Evolutionary conservation across 2,113 vertebrate species (phyloP).

Genomic region (Pelusios castaneus): DNA sequence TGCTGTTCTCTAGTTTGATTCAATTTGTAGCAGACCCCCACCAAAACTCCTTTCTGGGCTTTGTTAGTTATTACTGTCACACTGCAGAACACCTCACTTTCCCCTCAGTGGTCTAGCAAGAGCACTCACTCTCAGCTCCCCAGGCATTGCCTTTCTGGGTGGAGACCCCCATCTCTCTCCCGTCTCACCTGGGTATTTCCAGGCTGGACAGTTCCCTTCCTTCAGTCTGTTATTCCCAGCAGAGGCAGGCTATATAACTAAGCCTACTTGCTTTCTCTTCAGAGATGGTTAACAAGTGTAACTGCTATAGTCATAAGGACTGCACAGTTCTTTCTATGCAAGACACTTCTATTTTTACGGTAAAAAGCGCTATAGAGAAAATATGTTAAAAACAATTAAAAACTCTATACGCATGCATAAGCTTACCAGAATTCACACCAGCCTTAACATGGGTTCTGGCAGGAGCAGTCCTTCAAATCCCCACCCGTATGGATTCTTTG

Average conservation of each 20-base stretch:
- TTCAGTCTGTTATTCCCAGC: not conserved
- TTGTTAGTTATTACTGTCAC: not conserved
- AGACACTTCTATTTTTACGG: not conserved
- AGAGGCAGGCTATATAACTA: not conserved
- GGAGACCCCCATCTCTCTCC: not conserved
- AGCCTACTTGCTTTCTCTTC: not conserved
- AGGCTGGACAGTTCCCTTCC: not conserved
- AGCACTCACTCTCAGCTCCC: not conserved
- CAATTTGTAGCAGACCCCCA: not conserved
- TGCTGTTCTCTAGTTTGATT: not conserved
- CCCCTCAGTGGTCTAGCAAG: not conserved
- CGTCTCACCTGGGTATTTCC: not conserved
- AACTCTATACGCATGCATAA: not conserved
- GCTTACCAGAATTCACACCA: not conserved
- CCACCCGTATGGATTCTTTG: not conserved
- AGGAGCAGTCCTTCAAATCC: not conserved
- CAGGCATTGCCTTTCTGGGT: not conserved
- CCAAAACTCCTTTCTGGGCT: not conserved
- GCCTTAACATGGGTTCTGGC: not conserved
- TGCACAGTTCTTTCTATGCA: not conserved
- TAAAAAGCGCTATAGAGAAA: not conserved
- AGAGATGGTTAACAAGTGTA: not conserved
- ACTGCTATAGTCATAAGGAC: not conserved
- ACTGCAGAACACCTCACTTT: not conserved
- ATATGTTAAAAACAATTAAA: not conserved